phyloP scores from a whole-genome alignment of 2,113 vertebrate species.

The Caretta caretta region DNA sequence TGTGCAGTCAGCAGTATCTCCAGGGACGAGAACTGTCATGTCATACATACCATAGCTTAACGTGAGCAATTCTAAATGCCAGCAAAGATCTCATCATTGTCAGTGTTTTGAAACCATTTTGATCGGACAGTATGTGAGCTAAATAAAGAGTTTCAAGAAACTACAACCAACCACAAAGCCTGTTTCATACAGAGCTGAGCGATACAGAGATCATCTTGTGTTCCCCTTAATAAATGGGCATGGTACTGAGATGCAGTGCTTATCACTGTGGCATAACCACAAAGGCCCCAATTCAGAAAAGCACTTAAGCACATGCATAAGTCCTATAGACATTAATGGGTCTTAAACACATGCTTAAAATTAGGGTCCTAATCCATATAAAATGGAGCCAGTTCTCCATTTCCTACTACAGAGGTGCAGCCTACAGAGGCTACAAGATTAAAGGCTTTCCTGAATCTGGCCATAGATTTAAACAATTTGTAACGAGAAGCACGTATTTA shows the following conservation, averaged over 20 bases:
- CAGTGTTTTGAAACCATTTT: rapidly evolving
- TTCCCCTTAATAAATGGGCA: neutral
- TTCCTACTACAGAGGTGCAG: neutral
- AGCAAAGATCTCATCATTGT: rapidly evolving
- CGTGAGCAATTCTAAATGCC: neutral
- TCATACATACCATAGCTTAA: neutral
- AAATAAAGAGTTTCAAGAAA: neutral
- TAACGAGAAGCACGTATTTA: neutral
- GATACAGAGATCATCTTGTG: rapidly evolving
- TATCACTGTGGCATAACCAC: neutral
- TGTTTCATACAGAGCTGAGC: rapidly evolving
- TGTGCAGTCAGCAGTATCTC: neutral
- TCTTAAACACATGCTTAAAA: neutral
- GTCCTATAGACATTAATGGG: neutral
- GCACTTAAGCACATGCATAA: neutral
- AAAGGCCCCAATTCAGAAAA: neutral
- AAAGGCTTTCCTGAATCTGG: neutral
- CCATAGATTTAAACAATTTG: neutral
- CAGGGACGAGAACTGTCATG: neutral
- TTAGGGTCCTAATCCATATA: neutral
- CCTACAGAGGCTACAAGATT: neutral
- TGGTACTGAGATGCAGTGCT: rapidly evolving
- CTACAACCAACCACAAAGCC: neutral
- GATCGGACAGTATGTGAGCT: neutral
- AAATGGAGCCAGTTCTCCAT: neutral